Base-by-base conservation (phyloP, 2,797 vertebrate species). In the Pipistrellus pipistrellus region DNA sequence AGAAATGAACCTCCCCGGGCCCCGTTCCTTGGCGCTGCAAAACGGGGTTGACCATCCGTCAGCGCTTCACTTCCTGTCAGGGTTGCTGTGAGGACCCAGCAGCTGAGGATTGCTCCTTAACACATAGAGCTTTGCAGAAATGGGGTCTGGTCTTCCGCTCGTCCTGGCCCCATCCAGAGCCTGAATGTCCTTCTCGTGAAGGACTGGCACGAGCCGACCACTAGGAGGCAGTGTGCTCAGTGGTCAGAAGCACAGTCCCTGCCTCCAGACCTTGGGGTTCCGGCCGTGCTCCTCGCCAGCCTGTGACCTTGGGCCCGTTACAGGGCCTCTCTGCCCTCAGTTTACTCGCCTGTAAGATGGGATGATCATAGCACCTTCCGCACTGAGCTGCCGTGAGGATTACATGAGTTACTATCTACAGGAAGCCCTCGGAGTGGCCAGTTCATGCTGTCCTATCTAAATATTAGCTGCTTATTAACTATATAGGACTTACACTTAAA, bases 271-370 rank as follows among this genome's bases (percentile, higher is more conserved):
- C 20, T 25, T 38, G n/a, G 30, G 18, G 21, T 81, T 15, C 15
- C 4, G 15, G 35, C 53, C 3, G 23, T 10, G 44, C 23, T 2
- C 2, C 53, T 38, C 72, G 71, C 88, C 66, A 55, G 35, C 57
- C 68, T 72, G 15, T 62, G 66, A 46, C 38, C 48, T 35, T 1
- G 10, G 78, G 11, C 18, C 14, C 27, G 4, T 57, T 53, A 5
- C 13, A 4, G 15, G 76, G 18, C 23, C 72, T 57, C 81, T 46
- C 32, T 18, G 48, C 12, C 38, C 72, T 92, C 78, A 3, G 10
- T 92, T 87, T 93, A 41, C 41, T 84, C 51, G 13, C 81, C 72
- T 89, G 78, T 68, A 77, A 85, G 68, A 90, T 30, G 8, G 8
- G 18, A 14, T n/a, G n/a, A 30, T 14, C 3, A 9, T 32, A 12